Evolutionary conservation across 2,797 vertebrate species (phyloP), one percentile per base, ranked within the genome.

Genomic region (Menidia menidia): DNA sequence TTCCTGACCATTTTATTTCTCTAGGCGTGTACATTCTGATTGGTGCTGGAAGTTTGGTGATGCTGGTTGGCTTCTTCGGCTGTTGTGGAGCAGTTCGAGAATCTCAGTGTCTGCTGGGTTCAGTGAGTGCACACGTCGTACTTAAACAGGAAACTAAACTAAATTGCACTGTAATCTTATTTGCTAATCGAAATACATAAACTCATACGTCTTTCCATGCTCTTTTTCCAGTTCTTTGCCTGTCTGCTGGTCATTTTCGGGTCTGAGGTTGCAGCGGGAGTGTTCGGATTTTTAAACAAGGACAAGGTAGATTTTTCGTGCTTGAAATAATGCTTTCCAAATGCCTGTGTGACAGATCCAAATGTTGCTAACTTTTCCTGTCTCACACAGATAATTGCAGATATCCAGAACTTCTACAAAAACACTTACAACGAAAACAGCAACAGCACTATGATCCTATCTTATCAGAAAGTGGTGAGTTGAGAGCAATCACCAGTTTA

Each of bases 221-320:
- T 52, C 56, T 54, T 44, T 61, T 41, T 44, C 3, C 88, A 99
- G 98, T 99, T 99, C 90, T 99, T 99, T 78, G 92, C 96, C 76
- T 98, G 96, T 74, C 93, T 99, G 39, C 78, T 99, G 90, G 96
- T 99, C 88, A 98, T 99, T 92, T 99, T 99, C 86, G 97, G 96
- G 41, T 96, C 97, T 44, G 98, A 99, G 89, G 88, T 99, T 69
- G 96, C 97, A 43, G 96, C 97, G 53, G 97, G 97, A 44, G 97
- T 98, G 60, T 98, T 99, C 92, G 96, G 97, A 63, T 99, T 99
- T 88, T 78, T 99, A 72, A 98, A 96, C 91, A 99, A 97, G 91
- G 93, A 95, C 30, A 91, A 93, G 92, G 98, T 98, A 89, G 3
- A 2, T 66, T 42, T 35, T 15, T 14, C 10, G 4, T 25, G 19